Conservation (phyloP, 2,797 vertebrate genomes). For the Petrocephalus schoutedeni region DNA sequence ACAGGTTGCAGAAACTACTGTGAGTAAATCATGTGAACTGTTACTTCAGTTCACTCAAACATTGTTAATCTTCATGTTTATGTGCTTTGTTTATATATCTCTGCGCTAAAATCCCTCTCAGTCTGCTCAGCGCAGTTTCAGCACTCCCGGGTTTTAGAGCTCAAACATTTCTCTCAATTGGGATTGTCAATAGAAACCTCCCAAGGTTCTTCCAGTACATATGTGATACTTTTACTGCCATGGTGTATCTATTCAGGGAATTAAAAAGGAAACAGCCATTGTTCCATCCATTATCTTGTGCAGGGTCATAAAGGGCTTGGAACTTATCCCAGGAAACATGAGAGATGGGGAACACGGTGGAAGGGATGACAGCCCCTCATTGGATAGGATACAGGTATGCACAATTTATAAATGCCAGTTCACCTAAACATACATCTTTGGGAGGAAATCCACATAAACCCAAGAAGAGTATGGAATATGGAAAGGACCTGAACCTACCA, state of each 20-base stretch:
- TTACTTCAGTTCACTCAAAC: not conserved
- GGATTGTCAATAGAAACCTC: not conserved
- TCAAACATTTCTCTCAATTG: not conserved
- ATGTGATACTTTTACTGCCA: not conserved
- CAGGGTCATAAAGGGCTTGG: not conserved
- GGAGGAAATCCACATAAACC: not conserved
- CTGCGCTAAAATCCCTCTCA: not conserved
- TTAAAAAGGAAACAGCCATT: not conserved
- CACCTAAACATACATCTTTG: conserved; percentile 2
- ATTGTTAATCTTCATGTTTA: not conserved
- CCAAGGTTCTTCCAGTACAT: not conserved
- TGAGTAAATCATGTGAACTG: not conserved
- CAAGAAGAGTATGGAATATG: not conserved
- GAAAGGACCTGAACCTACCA: not conserved
- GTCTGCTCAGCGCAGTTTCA: not conserved
- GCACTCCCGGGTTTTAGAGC: conserved; percentile 1
- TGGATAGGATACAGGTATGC: not conserved
- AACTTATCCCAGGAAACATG: not conserved
- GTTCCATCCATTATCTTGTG: not conserved
- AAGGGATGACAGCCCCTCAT: not conserved
- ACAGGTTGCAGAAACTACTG: conserved; percentile 7
- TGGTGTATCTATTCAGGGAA: not conserved
- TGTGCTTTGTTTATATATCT: not conserved
- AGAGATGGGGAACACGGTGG: not conserved
- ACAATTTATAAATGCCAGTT: not conserved